Conservation (phyloP, 2,888 invertebrate genomes). For the Furcula furcula region DNA sequence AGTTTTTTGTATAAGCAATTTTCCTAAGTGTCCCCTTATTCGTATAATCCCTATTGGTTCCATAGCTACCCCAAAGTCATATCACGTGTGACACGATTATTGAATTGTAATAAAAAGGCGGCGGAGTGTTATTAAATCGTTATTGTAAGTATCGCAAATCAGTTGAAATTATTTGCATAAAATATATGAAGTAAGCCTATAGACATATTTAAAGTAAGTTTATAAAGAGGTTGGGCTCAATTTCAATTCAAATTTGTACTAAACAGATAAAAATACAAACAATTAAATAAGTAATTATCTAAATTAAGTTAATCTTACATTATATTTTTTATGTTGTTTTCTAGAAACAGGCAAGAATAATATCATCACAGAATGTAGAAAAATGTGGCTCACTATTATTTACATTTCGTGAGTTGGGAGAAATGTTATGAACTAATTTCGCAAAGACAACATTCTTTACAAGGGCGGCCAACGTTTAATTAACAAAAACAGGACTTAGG, state of each 20-base stretch:
- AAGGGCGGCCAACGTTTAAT: not conserved
- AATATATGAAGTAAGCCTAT: too few species aligned
- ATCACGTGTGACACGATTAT: slow-evolving; percentile 59
- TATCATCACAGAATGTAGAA: slow-evolving; percentile 37
- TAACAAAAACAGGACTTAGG: too few species aligned
- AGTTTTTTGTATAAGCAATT: slow-evolving; percentile 81
- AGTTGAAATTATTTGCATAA: slow-evolving; percentile 7
- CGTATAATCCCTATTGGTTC: slow-evolving; percentile 53
- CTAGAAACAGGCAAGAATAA: slow-evolving; percentile 25
- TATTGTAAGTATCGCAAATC: slow-evolving; percentile 13
- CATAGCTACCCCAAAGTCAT: slow-evolving; percentile 44
- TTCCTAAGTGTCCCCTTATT: slow-evolving; percentile 77
- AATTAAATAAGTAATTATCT: too few species aligned
- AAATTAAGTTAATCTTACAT: too few species aligned
- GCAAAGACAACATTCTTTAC: slow-evolving; percentile 65
- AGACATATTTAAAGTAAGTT: too few species aligned
- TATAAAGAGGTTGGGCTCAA: too few species aligned
- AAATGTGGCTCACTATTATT: slow-evolving; percentile 34
- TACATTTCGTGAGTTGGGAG: slow-evolving; percentile 47
- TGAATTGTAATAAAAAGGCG: slow-evolving; percentile 60
- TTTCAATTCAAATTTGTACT: too few species aligned
- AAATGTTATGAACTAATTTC: slow-evolving; percentile 78
- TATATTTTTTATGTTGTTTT: slow-evolving; percentile 10
- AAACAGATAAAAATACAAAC: too few species aligned
- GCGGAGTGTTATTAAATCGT: slow-evolving; percentile 32